Base-by-base conservation (phyloP, 2,888 invertebrate genomes). In the Hyles lineata region DNA sequence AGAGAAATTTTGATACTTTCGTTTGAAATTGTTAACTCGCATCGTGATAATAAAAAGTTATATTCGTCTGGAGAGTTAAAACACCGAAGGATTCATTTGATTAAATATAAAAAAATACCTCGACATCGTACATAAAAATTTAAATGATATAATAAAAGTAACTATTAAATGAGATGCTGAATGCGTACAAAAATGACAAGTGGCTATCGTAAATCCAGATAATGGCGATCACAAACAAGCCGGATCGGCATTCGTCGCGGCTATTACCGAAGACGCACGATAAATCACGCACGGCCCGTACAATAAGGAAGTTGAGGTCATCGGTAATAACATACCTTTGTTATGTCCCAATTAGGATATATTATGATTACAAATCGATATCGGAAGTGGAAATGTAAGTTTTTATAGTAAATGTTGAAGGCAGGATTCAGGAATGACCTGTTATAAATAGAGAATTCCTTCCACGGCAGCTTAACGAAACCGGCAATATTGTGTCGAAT, bases 241-340 rank as follows among this genome's bases (percentile, higher is more conserved):
- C 67, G 43, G 67, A 67, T 67, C 43, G 67, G 50, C 23, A 50
- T 67, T 67, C 67, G 67, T 43, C 43, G 43, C 67, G 50, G 67
- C 50, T 23, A 67, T 50, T 67, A 50, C 50, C 50, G 67, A 50
- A 67, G 67, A 43, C 23, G 43, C 23, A 43, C 21, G 21, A 63
- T 63, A 67, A 50, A 67, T 67, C 23, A 50, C 50, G 0, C 11
- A 15, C n/a, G 23, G 0, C 11, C 21, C n/a, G 23, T 15, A 23
- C 23, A 50, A 19, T 17, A 67, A 67, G 67, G 67, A 67, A 67
- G 67, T 67, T 6, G 50, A 67, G 50, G 67, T 43, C 23, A 43
- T 15, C 43, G 23, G 21, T 21, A 23, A 67, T 25, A 67, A 62
- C 32, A 29, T 62, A 35, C 62, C 43, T 15, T 50, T 67, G n/a